These are phyloP conservation scores for Drosophila tropicalis DNA, from an alignment of 1,140 invertebrate genomes.

Conservation along the genomic window DNA sequence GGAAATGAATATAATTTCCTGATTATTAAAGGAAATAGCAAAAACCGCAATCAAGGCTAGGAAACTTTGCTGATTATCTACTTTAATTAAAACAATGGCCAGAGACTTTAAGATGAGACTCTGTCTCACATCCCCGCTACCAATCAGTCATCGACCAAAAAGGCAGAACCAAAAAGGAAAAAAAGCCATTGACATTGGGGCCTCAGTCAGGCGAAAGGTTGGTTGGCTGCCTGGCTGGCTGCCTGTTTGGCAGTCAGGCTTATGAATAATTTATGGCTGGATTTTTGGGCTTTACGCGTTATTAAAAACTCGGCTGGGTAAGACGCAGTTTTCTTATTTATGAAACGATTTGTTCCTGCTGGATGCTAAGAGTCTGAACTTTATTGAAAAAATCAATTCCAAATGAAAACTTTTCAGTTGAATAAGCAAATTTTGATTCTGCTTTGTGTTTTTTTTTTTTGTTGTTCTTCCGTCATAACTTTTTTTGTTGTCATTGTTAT, in stretches of 20 bases:
- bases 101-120: not conserved
- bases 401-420: conserved; percentile 2
- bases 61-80: not conserved
- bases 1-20: conserved; percentile 12
- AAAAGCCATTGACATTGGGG: conserved; percentile 12
- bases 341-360: not conserved
- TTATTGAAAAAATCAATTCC: conserved; percentile 5
- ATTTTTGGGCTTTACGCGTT: conserved; percentile 18
- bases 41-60: not conserved
- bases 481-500: not conserved
- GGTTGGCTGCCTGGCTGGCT: not conserved
- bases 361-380: not conserved
- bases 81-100: not conserved
- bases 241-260: conserved; percentile 6
- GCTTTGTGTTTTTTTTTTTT: not conserved
- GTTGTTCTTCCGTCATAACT: not conserved
- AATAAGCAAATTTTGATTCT: conserved; percentile 1
- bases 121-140: not conserved
- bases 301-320: conserved; percentile 8
- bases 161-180: not conserved
- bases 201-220: conserved; percentile 6
- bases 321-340: conserved; percentile 18
- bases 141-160: conserved; percentile 3
- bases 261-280: conserved; percentile 23
- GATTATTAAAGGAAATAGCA: conserved; percentile 6